These are phyloP conservation scores for Ailurus styani DNA, from an alignment of 2,113 vertebrate genomes.

Conservation along the genomic window DNA sequence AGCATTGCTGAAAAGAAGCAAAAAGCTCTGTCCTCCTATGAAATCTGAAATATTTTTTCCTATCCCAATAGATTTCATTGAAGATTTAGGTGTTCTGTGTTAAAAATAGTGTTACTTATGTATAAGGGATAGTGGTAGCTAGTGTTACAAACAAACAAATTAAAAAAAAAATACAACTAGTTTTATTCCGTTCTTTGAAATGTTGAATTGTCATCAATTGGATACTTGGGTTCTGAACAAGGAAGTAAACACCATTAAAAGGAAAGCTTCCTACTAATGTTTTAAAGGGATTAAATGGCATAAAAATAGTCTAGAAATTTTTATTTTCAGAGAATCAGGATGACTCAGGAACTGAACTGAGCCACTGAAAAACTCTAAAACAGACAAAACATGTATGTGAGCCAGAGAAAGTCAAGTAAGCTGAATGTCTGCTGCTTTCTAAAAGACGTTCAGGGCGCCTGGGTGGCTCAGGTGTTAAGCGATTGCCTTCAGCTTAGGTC, in stretches of 20 bases:
- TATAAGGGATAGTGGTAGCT: background rate
- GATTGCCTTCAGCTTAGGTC: no score
- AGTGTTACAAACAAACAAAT: background rate
- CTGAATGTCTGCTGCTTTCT: background rate
- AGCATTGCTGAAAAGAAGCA: background rate
- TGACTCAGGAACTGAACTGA: background rate
- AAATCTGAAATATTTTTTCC: background rate
- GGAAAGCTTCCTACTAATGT: background rate
- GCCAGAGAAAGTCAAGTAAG: background rate
- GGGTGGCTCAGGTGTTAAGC: no score
- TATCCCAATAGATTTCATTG: background rate
- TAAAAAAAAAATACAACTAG: background rate
- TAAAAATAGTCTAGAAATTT: background rate
- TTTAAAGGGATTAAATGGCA: background rate
- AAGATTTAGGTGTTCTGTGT: background rate
- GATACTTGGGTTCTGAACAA: background rate
- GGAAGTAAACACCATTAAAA: background rate
- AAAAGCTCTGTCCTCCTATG: background rate
- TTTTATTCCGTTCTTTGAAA: background rate
- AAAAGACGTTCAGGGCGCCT: background rate
- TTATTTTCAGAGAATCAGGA: conserved; percentile 15
- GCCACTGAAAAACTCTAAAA: background rate
- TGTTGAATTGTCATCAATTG: background rate
- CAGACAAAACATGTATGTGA: background rate
- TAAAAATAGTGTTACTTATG: background rate